phyloP scores from a whole-genome alignment of 2,113 vertebrate species.

The Cynocephalus volans region DNA sequence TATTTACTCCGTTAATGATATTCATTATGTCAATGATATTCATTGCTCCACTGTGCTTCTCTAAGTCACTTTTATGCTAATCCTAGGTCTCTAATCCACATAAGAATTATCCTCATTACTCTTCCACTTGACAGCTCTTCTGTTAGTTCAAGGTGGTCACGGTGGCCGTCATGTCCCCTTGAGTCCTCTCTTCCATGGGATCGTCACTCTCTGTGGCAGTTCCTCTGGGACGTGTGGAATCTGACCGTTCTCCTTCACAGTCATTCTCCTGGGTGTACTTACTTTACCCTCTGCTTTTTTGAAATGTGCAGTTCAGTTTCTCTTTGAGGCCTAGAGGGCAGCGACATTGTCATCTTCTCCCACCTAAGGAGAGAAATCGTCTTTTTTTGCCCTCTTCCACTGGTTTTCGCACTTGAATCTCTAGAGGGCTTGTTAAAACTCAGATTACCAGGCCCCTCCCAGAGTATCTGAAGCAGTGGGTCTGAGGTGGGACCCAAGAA shows the following conservation, averaged over 20 bases:
- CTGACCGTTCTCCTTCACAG: too few relatives aligned
- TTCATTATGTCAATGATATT: not conserved
- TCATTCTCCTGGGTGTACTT: not conserved
- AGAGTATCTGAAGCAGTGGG: not conserved
- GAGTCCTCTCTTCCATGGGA: not conserved
- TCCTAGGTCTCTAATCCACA: not conserved
- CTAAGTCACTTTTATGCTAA: not conserved
- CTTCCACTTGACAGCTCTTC: not conserved
- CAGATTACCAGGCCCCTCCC: not conserved
- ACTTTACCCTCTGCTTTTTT: not conserved
- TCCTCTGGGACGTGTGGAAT: not conserved
- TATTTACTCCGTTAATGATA: not conserved
- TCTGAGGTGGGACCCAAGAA: not conserved
- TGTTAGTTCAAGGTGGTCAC: not conserved
- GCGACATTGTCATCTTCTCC: not conserved
- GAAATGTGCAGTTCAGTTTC: not conserved
- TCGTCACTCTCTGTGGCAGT: not conserved
- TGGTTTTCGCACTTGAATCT: not conserved
- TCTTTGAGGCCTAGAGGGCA: not conserved
- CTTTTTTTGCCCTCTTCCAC: not conserved
- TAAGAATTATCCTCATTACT: not conserved
- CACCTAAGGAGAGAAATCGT: not conserved
- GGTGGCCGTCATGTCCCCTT: fast-evolving
- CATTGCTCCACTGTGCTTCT: not conserved
- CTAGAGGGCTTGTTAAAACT: not conserved